phyloP scores from a whole-genome alignment of 2,797 vertebrate genomes.

The Typhlichthys subterraneus region DNA sequence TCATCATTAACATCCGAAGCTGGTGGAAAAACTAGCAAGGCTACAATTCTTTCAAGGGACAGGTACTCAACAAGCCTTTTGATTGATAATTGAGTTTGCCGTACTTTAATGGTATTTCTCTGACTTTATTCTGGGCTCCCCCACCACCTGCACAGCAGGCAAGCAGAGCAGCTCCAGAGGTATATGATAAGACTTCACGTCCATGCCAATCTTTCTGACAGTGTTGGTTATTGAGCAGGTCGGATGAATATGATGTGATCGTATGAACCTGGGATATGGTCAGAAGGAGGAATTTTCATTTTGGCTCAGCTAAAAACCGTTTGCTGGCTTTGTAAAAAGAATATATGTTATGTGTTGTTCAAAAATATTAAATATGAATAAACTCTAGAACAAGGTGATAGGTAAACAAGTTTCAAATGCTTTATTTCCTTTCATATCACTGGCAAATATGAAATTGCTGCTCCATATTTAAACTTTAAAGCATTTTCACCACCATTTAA shows the following conservation, averaged over 20 bases:
- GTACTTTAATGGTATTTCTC: neutral
- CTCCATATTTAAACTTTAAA: conserved; percentile 66
- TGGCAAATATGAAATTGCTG: conserved; percentile 77
- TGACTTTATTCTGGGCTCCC: conserved; percentile 8
- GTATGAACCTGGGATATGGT: conserved; percentile 56
- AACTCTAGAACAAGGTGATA: conserved; percentile 35
- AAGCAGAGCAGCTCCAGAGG: conserved; percentile 41
- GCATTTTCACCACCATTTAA: conserved; percentile 58
- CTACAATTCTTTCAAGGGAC: too few relatives aligned
- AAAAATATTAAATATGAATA: conserved; percentile 20
- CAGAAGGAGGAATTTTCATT: conserved; percentile 4
- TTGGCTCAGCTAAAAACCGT: neutral
- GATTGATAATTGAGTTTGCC: too few relatives aligned
- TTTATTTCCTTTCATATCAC: conserved; percentile 77
- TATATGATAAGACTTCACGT: conserved; percentile 38
- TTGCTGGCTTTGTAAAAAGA: too few relatives aligned
- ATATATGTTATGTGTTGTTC: too few relatives aligned
- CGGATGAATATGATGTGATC: conserved; percentile 57
- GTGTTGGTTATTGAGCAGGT: conserved; percentile 38
- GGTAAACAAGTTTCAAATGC: conserved; percentile 75
- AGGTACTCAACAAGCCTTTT: too few relatives aligned
- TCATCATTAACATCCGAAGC: too few relatives aligned
- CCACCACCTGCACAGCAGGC: conserved; percentile 26
- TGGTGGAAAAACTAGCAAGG: neutral
- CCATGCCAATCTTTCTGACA: conserved; percentile 37